These are phyloP conservation scores for Megalops cyprinoides DNA, from an alignment of 2,797 vertebrate species.

Conservation along the genomic window DNA sequence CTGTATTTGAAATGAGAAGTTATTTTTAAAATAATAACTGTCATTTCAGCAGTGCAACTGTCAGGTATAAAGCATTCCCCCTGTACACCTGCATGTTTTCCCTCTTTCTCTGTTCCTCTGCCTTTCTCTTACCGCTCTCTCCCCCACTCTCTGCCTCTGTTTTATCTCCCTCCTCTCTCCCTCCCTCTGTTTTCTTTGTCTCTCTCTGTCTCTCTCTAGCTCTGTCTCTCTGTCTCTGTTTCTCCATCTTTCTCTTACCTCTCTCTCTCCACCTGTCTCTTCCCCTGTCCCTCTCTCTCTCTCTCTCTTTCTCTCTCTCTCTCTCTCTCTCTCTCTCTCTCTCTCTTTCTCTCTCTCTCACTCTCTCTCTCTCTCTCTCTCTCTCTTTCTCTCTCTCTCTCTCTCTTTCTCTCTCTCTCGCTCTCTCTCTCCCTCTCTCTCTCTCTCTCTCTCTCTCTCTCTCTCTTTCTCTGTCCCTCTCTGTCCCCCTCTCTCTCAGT, in stretches of 20 bases:
- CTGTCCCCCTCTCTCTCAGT: slow-evolving; percentile 15
- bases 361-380: slow-evolving; percentile 17
- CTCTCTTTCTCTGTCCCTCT: background rate
- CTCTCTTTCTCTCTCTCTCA: background rate
- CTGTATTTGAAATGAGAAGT: too few relatives aligned
- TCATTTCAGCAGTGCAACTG: background rate
- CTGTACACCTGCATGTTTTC: too few relatives aligned
- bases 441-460: background rate
- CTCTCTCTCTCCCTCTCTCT: background rate
- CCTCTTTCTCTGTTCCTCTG: too few relatives aligned
- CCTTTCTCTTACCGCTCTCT: too few relatives aligned
- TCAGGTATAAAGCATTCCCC: too few relatives aligned
- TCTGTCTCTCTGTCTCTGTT: background rate
- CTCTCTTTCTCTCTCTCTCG: background rate
- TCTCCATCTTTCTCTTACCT: slow-evolving; percentile 51
- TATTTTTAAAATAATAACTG: too few relatives aligned
- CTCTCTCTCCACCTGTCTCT: slow-evolving; percentile 23
- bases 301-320: background rate
- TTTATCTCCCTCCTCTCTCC: background rate
- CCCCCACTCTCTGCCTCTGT: too few relatives aligned
- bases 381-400: background rate
- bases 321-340: slow-evolving; percentile 12
- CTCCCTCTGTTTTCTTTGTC: background rate
- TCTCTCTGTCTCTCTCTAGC: slow-evolving; percentile 17
- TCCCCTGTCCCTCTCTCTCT: background rate